These are phyloP conservation scores for Eleginops maclovinus DNA, from an alignment of 2,113 vertebrate genomes.

Conservation along the genomic window DNA sequence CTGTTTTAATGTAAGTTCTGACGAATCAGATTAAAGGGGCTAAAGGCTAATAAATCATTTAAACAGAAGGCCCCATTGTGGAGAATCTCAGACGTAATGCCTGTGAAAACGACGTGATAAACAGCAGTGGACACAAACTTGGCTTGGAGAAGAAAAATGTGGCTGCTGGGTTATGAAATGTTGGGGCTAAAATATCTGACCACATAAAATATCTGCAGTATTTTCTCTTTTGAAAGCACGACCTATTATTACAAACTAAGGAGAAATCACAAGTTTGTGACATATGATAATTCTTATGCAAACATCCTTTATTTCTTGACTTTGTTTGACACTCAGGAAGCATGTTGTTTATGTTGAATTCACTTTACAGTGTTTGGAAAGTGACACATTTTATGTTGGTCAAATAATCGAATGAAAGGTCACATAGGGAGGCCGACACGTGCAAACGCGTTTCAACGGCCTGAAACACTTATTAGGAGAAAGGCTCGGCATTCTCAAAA, in stretches of 20 bases:
- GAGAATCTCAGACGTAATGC: not conserved
- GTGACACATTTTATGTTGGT: not conserved
- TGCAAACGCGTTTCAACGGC: too few species aligned
- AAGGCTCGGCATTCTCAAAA: too few species aligned
- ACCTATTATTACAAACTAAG: conserved; percentile 1
- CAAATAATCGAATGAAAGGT: not conserved
- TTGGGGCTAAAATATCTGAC: conserved; percentile 31
- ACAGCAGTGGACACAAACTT: conserved; percentile 34
- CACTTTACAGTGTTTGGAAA: not conserved
- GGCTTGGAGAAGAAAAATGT: conserved; percentile 18
- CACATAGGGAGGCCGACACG: too few species aligned
- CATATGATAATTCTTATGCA: not conserved
- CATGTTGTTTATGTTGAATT: conserved; percentile 12
- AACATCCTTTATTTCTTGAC: conserved; percentile 11
- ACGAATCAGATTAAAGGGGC: conserved; percentile 3
- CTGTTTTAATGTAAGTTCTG: conserved; percentile 17
- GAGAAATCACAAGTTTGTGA: conserved; percentile 1
- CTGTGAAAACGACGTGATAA: conserved; percentile 38
- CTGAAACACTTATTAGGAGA: too few species aligned
- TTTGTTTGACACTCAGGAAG: conserved; percentile 21
- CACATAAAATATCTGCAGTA: conserved; percentile 19
- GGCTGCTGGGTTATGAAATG: conserved; percentile 12
- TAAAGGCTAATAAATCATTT: not conserved
- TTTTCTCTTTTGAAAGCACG: not conserved
- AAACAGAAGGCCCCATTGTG: not conserved